Conservation (phyloP, 2,113 vertebrate species). For the Paedocypris sp. region DNA sequence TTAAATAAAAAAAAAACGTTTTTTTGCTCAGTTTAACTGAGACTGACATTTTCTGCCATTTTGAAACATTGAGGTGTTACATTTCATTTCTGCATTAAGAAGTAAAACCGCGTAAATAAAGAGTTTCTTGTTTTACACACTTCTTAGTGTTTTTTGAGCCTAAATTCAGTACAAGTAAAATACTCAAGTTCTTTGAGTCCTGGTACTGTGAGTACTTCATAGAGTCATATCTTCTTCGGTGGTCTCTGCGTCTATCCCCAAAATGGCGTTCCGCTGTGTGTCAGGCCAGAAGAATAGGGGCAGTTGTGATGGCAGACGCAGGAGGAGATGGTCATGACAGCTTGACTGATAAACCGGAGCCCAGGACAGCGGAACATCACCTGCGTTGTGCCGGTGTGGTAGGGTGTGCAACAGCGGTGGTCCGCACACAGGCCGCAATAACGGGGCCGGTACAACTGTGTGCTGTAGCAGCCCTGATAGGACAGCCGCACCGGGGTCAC, state of each 20-base stretch:
- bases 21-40: too few relatives aligned
- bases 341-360: constrained; percentile 37
- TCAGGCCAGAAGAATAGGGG: constrained; percentile 32
- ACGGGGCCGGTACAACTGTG: constrained; percentile 32
- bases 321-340: constrained; percentile 62
- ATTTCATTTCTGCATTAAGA: too few relatives aligned
- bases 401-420: constrained; percentile 58
- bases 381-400: constrained; percentile 44
- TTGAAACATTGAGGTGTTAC: too few relatives aligned
- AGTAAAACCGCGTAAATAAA: too few relatives aligned
- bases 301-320: constrained; percentile 62
- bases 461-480: constrained; percentile 59
- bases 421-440: constrained; percentile 61
- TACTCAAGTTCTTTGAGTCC: too few relatives aligned
- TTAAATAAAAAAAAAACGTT: too few relatives aligned
- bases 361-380: constrained; percentile 53
- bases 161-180: too few relatives aligned
- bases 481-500: constrained; percentile 43
- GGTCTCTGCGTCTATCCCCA: constrained; percentile 4
- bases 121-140: too few relatives aligned
- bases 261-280: constrained; percentile 21
- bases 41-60: too few relatives aligned
- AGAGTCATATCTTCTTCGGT: neutral
- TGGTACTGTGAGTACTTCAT: too few relatives aligned
- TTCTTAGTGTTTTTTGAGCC: too few relatives aligned